phyloP scores from a whole-genome alignment of 2,888 invertebrate genomes.

The Pachycephus smyrnensis region DNA sequence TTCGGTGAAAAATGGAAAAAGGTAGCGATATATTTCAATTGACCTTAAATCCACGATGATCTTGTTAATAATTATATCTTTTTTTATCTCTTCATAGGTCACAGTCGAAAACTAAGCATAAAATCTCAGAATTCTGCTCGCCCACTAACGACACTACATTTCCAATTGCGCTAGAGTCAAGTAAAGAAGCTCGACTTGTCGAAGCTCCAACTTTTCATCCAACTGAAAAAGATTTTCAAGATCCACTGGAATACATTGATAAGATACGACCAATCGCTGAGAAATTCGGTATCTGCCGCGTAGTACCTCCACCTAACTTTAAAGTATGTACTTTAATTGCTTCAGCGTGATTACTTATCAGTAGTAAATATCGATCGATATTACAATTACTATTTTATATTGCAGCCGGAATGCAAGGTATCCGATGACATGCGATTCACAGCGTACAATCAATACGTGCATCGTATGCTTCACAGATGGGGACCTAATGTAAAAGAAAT shows the following conservation, averaged over 20 bases:
- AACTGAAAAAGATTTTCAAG: conserved; percentile 83
- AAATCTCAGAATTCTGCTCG: conserved; percentile 38
- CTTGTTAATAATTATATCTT: not conserved
- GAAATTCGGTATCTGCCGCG: conserved; percentile 87
- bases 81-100: conserved; percentile 20
- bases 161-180: conserved; percentile 44
- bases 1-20: conserved; percentile 45
- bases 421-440: conserved; percentile 88
- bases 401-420: conserved; percentile 82
- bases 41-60: not conserved
- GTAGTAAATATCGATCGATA: conserved; percentile 10
- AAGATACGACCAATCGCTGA: conserved; percentile 81
- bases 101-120: conserved; percentile 47
- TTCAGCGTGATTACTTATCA: not conserved
- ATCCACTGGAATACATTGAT: conserved; percentile 88
- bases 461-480: conserved; percentile 89
- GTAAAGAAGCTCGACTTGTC: conserved; percentile 70
- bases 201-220: conserved; percentile 87
- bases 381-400: conserved; percentile 26
- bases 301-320: conserved; percentile 85
- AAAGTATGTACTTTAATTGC: conserved; percentile 64
- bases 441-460: conserved; percentile 90
- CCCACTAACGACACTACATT: conserved; percentile 52
- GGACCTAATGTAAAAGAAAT: conserved; percentile 88
- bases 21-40: conserved; percentile 29